Evolutionary conservation across 2,888 invertebrate species (phyloP), one percentile per base, ranked within the genome.

Genomic region (Mycalesis mineus): DNA sequence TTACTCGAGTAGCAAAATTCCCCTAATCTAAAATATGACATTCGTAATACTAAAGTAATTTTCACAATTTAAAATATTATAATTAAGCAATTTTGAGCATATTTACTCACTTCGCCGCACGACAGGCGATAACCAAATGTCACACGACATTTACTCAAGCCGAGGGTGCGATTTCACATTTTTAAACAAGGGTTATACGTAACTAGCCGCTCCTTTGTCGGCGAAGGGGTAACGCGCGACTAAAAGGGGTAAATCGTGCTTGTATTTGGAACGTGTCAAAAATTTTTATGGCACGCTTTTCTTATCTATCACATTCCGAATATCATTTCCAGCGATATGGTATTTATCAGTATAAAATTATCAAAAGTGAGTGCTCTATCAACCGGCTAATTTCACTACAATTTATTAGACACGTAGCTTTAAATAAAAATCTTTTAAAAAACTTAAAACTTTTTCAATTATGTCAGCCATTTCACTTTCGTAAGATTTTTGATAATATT

Each of bases 81-180:
- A 14, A 31, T 15, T 17, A 47, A 33, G 31, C 31, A 33, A 33
- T 29, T 45, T 29, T 13, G 14, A 11, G 11, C 7, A 45, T 51
- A 33, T 55, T 8, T 4, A 28, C 15, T 50, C 51, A 41, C 47
- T 41, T 28, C 14, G 28, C 47, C 31, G 40, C 45, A 47, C 11
- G 51, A 59, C 45, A 37, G 15, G 28, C 31, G 55, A 50, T 51
- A 47, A 51, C 47, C 51, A 55, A 37, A 28, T 22, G 51, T 29
- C 55, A 55, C 59, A 51, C 59, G 55, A 51, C 50, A 49, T 49
- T 45, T 49, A 33, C 22, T 5, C 5, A 22, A 47, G n/a, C 33
- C 41, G 31, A 58, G 39, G 47, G 33, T 47, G 33, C 47, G 15
- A 31, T 11, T 36, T 11, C 9, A 36, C 11, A 36, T 36, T 33